These are phyloP conservation scores for Ptilonorhynchus violaceus DNA, from an alignment of 2,113 vertebrate genomes.

Conservation along the genomic window DNA sequence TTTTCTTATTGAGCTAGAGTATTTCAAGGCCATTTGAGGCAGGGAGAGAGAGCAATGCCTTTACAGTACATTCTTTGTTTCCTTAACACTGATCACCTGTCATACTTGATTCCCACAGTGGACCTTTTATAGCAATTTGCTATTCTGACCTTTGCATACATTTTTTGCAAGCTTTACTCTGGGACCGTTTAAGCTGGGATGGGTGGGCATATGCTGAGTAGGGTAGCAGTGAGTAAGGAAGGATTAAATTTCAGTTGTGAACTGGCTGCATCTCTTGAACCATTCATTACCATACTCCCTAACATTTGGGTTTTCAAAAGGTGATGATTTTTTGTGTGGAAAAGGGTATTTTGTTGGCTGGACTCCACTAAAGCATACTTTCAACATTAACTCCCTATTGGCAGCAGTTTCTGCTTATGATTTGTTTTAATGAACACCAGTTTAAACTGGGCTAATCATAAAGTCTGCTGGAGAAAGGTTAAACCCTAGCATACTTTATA, in stretches of 20 bases:
- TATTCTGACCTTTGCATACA: constrained; percentile 56
- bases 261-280: constrained; percentile 27
- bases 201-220: constrained; percentile 5
- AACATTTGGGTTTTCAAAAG: constrained; percentile 36
- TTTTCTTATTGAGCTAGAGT: constrained; percentile 23
- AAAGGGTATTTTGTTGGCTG: constrained; percentile 48
- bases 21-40: constrained; percentile 12
- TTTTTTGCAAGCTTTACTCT: constrained; percentile 56
- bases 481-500: not conserved
- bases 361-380: constrained; percentile 34
- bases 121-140: constrained; percentile 55
- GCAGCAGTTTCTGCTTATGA: constrained; percentile 31
- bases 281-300: constrained; percentile 43
- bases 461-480: constrained; percentile 5
- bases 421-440: constrained; percentile 27
- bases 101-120: constrained; percentile 58
- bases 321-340: constrained; percentile 52
- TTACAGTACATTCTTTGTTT: constrained; percentile 64
- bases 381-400: constrained; percentile 38
- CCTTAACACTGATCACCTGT: constrained; percentile 62
- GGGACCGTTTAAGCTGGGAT: not conserved
- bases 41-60: not conserved
- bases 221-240: not conserved
- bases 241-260: constrained; percentile 48
- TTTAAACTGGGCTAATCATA: constrained; percentile 18